Evolutionary conservation across 2,888 invertebrate species (phyloP), one percentile per base, ranked within the genome.

Genomic region (Drosophila rubida): DNA sequence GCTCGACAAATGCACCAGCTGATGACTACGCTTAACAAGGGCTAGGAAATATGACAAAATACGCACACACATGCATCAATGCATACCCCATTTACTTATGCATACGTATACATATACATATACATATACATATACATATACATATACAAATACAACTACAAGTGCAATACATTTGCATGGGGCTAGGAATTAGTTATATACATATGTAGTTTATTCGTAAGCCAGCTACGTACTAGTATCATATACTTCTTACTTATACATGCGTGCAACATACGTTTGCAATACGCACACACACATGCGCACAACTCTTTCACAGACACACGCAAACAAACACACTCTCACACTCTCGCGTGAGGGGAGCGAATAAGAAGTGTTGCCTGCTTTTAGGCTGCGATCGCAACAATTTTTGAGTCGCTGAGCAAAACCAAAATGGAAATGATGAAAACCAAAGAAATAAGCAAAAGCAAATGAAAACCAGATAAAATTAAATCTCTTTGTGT

Each of bases 401-500:
- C 35, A 13, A 32, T 19, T 32, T 7, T 35, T 46, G n/a, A 39
- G 19, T 19, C 19, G 19, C 19, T 3, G 3, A 19, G 19, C 19
- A 19, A 19, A 19, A 19, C 19, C n/a, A n/a, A n/a, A n/a, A 19
- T 19, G 1, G 19, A 19, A 19, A 19, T 19, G 19, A 19, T 19
- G 23, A 37, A 46, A 14, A 39, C 27, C 27, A 35, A 16, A n/a
- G 16, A 27, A 51, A 9, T 9, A 23, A 23, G 37, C 4, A 58
- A 23, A 25, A 32, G 4, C 22, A 13, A 41, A 48, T 22, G 8
- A 49, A 19, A 45, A 37, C 27, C 30, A 30, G 35, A 49, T 45
- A 59, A 50, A 35, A 50, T 30, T 23, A 50, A 63, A 57, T 49
- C 59, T 83, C 69, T 80, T 69, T 78, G 72, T 82, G 78, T 77